Evolutionary conservation across 2,888 invertebrate species (phyloP).

Genomic region (Synergus japonicus): DNA sequence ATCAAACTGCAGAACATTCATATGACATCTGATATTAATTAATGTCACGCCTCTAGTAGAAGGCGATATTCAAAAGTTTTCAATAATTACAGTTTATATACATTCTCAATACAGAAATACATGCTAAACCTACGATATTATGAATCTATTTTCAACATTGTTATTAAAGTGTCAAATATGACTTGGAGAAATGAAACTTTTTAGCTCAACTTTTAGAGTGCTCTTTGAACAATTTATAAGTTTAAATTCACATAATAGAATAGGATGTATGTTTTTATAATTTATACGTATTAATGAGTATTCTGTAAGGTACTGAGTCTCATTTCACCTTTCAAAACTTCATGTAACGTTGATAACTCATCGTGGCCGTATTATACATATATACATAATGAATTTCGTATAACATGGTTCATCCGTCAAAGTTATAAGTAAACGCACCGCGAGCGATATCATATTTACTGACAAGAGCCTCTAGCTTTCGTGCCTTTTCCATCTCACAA

Average conservation of each 20-base stretch:
- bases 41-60: background rate
- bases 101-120: too few relatives aligned
- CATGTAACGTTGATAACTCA: slow-evolving; percentile 47
- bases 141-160: too few relatives aligned
- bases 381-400: slow-evolving; percentile 26
- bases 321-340: slow-evolving; percentile 50
- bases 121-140: too few relatives aligned
- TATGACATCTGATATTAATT: background rate
- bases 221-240: background rate
- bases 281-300: background rate
- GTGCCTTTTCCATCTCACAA: background rate
- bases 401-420: slow-evolving; percentile 46
- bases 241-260: background rate
- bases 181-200: too few relatives aligned
- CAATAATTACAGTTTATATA: too few relatives aligned
- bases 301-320: slow-evolving; percentile 3
- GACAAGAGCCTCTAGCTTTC: background rate
- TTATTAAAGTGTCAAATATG: too few relatives aligned
- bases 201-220: too few relatives aligned
- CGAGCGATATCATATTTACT: slow-evolving; percentile 44
- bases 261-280: background rate
- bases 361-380: slow-evolving; percentile 47
- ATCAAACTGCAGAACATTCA: background rate
- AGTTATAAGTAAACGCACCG: slow-evolving; percentile 42
- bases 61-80: background rate